A percentile compares a stretch with the other conserved stretches of the same genome.
These are phyloP conservation scores for Heteractis magnifica DNA, from an alignment of 92 coral and sea anemone genomes.

Conservation along the genomic window DNA sequence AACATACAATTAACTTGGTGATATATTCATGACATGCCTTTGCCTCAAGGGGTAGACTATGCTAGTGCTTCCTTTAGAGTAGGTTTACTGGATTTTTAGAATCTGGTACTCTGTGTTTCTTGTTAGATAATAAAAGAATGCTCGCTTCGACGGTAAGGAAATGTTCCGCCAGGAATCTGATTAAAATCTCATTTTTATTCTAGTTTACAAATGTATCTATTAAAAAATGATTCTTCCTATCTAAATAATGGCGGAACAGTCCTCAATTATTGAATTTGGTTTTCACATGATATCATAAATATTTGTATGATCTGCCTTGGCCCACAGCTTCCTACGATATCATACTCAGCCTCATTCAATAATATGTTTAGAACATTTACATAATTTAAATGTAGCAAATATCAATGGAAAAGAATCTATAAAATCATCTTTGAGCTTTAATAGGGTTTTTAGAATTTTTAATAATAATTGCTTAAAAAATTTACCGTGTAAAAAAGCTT, in stretches of 20 bases:
- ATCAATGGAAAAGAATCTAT: neutral
- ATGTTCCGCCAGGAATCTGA: too few species aligned
- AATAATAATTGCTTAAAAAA: neutral
- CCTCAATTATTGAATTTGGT: too few species aligned
- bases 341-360: too few species aligned
- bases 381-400: neutral
- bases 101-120: neutral
- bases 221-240: too few species aligned
- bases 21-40: neutral
- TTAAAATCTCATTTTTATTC: too few species aligned
- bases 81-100: slow-evolving; percentile 3
- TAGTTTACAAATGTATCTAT: too few species aligned
- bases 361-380: neutral
- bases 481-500: too few species aligned
- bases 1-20: neutral
- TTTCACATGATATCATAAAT: too few species aligned
- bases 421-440: neutral
- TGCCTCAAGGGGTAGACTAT: neutral
- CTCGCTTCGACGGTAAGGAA: neutral
- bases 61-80: neutral
- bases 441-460: neutral
- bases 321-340: too few species aligned
- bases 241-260: too few species aligned
- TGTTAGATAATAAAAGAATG: neutral
- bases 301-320: too few species aligned